Conservation (phyloP, 2,888 invertebrate species). For the Sarcophaga variegata region DNA sequence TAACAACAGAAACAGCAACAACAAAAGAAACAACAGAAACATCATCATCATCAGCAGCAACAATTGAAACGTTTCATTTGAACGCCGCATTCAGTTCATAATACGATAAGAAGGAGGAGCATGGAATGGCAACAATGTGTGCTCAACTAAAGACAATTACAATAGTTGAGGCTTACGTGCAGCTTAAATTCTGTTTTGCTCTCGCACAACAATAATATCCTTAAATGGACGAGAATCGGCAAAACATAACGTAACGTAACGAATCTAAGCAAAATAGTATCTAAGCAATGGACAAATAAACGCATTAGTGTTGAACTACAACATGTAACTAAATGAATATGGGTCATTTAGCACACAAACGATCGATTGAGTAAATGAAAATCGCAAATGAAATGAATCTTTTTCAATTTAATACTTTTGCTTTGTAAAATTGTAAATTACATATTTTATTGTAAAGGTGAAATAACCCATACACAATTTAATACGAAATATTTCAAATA, state of each 20-base stretch:
- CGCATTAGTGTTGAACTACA: conserved; percentile 46
- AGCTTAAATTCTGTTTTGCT: conserved; percentile 52
- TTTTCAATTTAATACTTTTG: too few relatives aligned
- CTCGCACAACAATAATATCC: conserved; percentile 69
- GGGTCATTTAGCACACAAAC: neutral
- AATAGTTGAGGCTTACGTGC: conserved; percentile 69
- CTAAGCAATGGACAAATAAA: conserved; percentile 45
- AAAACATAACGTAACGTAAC: conserved; percentile 37
- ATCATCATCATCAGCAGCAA: conserved; percentile 19
- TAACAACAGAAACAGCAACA: conserved; percentile 10
- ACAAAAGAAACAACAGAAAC: conserved; percentile 27
- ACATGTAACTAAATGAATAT: conserved; percentile 31
- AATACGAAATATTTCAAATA: too few relatives aligned
- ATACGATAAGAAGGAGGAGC: neutral
- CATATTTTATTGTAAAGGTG: too few relatives aligned
- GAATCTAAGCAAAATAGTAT: conserved; percentile 44
- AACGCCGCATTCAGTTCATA: conserved; percentile 11
- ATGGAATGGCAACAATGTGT: conserved; percentile 54
- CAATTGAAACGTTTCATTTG: conserved; percentile 58
- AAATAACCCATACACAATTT: too few relatives aligned
- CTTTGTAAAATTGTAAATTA: too few relatives aligned
- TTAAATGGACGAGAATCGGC: conserved; percentile 67
- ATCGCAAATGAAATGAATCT: too few relatives aligned
- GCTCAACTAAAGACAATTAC: conserved; percentile 68
- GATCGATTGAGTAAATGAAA: neutral